These are phyloP conservation scores for Lamellibrachia satsuma DNA, from an alignment of 2,888 invertebrate genomes.

Conservation along the genomic window DNA sequence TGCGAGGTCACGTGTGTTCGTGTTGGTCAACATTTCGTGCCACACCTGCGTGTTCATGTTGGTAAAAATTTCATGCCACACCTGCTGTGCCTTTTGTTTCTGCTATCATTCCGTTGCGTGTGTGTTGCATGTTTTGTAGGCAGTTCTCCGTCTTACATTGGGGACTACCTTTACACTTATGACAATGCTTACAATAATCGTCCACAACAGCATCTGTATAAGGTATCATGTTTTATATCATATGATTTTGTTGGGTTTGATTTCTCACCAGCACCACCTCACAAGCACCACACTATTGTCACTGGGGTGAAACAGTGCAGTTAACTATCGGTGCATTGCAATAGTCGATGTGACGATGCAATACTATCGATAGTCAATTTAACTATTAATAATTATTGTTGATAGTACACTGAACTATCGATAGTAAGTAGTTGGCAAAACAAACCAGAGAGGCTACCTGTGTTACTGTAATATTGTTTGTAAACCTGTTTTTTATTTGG, in stretches of 20 bases:
- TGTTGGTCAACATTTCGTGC: not conserved
- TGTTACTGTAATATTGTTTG: no score
- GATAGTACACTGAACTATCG: no score
- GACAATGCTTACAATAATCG: not conserved
- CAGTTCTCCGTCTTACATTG: not conserved
- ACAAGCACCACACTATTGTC: no score
- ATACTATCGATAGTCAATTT: no score
- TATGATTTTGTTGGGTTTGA: not conserved
- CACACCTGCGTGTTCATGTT: not conserved
- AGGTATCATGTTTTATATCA: not conserved
- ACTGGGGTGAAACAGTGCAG: no score
- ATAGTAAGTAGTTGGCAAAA: no score
- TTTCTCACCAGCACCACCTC: not conserved
- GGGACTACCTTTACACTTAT: not conserved
- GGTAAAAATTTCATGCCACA: slow-evolving; percentile 3
- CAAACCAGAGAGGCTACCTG: no score
- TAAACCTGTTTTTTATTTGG: no score
- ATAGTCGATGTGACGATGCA: no score
- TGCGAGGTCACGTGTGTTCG: not conserved
- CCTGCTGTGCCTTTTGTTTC: not conserved
- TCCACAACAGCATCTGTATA: not conserved
- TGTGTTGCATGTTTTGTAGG: slow-evolving; percentile 14
- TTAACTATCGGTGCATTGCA: no score
- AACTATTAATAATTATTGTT: no score
- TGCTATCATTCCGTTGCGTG: not conserved